Evolutionary conservation across 2,113 vertebrate species (phyloP).

Genomic region (Deroptyus accipitrinus): DNA sequence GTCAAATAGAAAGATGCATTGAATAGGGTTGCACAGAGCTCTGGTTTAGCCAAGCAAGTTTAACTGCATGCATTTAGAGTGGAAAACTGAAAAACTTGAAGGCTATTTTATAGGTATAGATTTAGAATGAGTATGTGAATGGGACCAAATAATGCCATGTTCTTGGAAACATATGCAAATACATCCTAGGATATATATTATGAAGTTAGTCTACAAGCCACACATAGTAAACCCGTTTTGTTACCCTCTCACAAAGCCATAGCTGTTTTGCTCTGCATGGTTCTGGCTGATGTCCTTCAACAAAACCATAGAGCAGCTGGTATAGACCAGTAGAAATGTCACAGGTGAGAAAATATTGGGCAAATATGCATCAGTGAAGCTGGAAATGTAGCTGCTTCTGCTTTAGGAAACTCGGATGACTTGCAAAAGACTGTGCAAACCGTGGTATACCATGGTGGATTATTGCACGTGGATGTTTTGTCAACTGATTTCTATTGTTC

Average conservation of each 20-base stretch:
- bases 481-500: background rate
- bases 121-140: background rate
- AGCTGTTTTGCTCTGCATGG: background rate
- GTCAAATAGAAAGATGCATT: background rate
- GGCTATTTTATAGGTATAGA: background rate
- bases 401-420: background rate
- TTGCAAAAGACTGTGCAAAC: background rate
- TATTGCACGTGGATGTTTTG: background rate
- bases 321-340: background rate
- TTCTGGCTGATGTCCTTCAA: background rate
- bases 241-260: background rate
- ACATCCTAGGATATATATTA: background rate
- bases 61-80: background rate
- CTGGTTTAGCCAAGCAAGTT: background rate
- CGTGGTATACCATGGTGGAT: background rate
- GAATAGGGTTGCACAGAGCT: background rate
- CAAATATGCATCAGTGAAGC: background rate
- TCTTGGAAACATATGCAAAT: background rate
- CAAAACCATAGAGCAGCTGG: background rate
- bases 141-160: background rate
- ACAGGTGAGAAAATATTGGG: background rate
- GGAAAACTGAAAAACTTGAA: background rate
- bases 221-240: background rate
- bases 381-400: background rate
- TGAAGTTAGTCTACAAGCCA: background rate